These are phyloP conservation scores for Polypedilum vanderplanki DNA, from an alignment of 1,140 invertebrate species.

Conservation along the genomic window DNA sequence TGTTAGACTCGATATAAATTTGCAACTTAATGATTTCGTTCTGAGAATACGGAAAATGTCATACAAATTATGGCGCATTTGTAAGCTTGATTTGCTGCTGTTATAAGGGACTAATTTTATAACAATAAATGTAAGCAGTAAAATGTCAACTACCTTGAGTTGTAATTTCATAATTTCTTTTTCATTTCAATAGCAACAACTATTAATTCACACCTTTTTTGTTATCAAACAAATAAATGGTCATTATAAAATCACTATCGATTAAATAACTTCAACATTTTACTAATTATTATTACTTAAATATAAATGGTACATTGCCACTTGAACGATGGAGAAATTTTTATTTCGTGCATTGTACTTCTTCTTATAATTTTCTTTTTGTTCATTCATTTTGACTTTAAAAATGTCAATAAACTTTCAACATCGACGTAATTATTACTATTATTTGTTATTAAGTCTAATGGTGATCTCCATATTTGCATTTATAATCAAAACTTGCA, in stretches of 20 bases:
- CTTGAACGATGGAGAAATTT: not conserved
- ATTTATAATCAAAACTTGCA: not conserved
- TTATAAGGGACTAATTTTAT: not conserved
- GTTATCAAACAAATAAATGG: not conserved
- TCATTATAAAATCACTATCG: not conserved
- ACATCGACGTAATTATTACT: no score
- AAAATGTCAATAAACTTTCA: not conserved
- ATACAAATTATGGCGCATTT: not conserved
- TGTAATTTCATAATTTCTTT: conserved; percentile 13
- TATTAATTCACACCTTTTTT: not conserved
- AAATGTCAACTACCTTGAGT: not conserved
- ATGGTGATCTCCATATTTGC: no score
- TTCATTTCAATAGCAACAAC: not conserved
- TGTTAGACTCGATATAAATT: not conserved
- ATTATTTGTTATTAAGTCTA: not conserved
- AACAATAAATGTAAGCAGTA: not conserved
- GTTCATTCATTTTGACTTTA: not conserved
- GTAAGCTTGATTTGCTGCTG: not conserved
- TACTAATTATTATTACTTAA: not conserved
- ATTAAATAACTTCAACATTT: not conserved
- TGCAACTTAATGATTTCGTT: not conserved
- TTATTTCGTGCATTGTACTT: not conserved
- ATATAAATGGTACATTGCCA: not conserved
- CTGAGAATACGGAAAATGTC: conserved; percentile 1
- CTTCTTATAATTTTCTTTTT: not conserved